Conservation (phyloP, 2,797 vertebrate species). For the Hemitrygon akajei region DNA sequence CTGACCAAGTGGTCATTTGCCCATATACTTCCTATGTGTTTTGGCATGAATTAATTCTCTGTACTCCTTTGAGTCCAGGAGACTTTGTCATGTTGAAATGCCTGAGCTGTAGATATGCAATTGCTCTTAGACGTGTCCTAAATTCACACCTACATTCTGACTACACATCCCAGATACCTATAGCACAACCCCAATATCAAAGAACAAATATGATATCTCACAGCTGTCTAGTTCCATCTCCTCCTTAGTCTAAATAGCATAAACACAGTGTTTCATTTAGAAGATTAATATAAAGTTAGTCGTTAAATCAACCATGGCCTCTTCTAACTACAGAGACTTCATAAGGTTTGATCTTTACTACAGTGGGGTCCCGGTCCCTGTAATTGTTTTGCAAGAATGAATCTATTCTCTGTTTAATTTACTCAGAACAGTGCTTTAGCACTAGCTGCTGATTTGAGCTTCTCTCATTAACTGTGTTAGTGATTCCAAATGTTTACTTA, state of each 20-base stretch:
- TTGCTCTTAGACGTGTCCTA: neutral
- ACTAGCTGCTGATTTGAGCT: slow-evolving; percentile 55
- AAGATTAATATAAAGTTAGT: slow-evolving; percentile 6
- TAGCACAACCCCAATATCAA: neutral
- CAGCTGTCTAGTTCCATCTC: too few species aligned
- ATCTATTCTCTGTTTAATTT: slow-evolving; percentile 56
- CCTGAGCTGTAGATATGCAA: neutral
- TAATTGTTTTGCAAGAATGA: slow-evolving; percentile 33
- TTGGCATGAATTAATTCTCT: neutral
- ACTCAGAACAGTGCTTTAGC: slow-evolving; percentile 54
- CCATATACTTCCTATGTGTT: neutral
- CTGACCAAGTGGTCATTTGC: neutral
- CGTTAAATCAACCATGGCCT: neutral
- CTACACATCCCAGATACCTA: neutral
- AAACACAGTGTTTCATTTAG: neutral
- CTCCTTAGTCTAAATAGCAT: neutral
- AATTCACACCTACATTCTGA: neutral
- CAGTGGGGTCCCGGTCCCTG: slow-evolving; percentile 38
- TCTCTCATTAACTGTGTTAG: neutral
- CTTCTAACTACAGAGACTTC: slow-evolving; percentile 5
- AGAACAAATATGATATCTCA: neutral
- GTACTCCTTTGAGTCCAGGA: neutral
- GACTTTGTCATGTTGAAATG: neutral
- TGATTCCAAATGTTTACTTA: neutral
- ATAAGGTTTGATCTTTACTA: neutral